Base-by-base conservation (phyloP, 2,888 invertebrate species). In the Alviniconcha strummeri region DNA sequence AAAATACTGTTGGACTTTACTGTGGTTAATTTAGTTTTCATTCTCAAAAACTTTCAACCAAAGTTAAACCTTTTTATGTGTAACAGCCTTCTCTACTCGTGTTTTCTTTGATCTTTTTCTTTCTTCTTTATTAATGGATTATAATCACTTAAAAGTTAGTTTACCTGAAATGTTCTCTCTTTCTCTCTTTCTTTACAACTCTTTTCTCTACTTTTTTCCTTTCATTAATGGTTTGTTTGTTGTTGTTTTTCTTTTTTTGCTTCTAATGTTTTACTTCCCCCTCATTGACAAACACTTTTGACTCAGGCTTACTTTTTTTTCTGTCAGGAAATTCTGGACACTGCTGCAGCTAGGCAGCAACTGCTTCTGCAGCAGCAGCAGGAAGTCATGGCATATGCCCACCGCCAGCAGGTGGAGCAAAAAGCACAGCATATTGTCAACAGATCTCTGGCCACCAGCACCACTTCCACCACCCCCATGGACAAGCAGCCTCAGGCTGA, bases 391-490 rank as follows among this genome's bases (percentile, higher is more conserved):
- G 77, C 69, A 17, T 67, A 56, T 56, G 17, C 52, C 54, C 77
- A 77, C 57, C 82, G 64, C 5, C 82, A 82, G 17, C 77, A 77
- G 11, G 60, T 82, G 19, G 77, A 82, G 54, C 82, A 77, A 57
- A 69, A 77, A 5, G 82, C 82, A 7, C 82, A 82, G n/a, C 82
- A 77, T 13, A 55, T 82, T 15, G 77, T 82, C 69, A 82, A 82
- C 77, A 55, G 15, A 13, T 36, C 82, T 11, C 55, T 76, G 15
- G 82, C 75, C 17, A 11, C 54, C 17, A 19, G 64, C 60, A 60
- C 74, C 64, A 52, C 64, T 64, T 54, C 75, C 75, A 71, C 74
- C n/a, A 60, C 75, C 9, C 74, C 64, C 9, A 3, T 55, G 64
- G 13, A 36, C 60, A 19, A 56, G 19, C 72, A 79, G 67, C 69